These are phyloP conservation scores for Antheraea pernyi DNA, from an alignment of 1,140 invertebrate species.

Conservation along the genomic window DNA sequence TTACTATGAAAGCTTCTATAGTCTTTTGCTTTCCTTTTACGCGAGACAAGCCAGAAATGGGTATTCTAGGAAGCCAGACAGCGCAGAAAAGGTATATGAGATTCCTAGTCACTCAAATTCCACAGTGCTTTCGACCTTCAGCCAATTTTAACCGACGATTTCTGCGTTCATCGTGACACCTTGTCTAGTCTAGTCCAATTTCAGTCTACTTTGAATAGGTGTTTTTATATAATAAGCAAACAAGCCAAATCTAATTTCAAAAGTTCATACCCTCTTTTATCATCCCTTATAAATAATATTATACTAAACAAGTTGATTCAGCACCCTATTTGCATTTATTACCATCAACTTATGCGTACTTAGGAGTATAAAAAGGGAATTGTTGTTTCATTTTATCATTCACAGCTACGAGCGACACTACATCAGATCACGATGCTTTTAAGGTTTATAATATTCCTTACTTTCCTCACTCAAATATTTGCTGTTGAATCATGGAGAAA, in stretches of 20 bases:
- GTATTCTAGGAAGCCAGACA: too few relatives aligned
- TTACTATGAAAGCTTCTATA: too few relatives aligned
- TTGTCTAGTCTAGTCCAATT: too few relatives aligned
- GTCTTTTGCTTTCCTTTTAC: too few relatives aligned
- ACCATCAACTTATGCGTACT: background rate
- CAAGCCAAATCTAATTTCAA: background rate
- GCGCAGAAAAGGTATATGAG: too few relatives aligned
- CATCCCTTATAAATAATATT: background rate
- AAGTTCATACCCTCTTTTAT: background rate
- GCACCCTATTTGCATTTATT: conserved; percentile 2
- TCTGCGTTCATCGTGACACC: too few relatives aligned
- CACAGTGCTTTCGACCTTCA: too few relatives aligned
- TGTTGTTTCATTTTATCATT: conserved; percentile 29
- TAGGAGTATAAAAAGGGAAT: background rate
- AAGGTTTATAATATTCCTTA: conserved; percentile 47
- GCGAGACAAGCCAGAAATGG: too few relatives aligned
- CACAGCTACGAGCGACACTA: conserved; percentile 11
- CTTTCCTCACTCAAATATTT: conserved; percentile 41
- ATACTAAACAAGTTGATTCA: background rate
- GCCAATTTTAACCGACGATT: too few relatives aligned
- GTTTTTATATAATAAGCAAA: background rate
- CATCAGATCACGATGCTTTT: conserved; percentile 54
- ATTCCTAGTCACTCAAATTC: too few relatives aligned
- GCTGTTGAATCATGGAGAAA: conserved; percentile 60
- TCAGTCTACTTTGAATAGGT: too few relatives aligned